Conservation (phyloP, 1,140 invertebrate genomes). For the Heliconius eleuchia region DNA sequence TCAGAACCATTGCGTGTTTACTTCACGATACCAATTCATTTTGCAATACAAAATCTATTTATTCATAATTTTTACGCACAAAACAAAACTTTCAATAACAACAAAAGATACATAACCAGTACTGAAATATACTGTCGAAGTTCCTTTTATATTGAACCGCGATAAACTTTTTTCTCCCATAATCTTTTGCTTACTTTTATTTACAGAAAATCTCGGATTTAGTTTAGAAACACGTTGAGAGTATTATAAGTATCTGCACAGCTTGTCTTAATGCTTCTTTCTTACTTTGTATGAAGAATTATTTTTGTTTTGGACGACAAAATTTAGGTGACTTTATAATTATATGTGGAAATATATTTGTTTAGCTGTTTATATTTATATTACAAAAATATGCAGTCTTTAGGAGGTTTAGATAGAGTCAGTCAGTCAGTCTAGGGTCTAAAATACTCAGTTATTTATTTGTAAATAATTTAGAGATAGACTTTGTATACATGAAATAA, state of each 20-base stretch:
- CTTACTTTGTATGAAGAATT: neutral
- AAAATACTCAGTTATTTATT: too few relatives aligned
- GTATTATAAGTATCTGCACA: slow-evolving; percentile 3
- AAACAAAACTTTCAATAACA: neutral
- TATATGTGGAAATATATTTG: neutral
- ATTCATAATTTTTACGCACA: neutral
- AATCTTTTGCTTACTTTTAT: slow-evolving; percentile 10
- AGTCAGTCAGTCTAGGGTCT: too few relatives aligned
- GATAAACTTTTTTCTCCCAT: neutral
- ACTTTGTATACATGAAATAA: too few relatives aligned
- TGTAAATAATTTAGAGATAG: too few relatives aligned
- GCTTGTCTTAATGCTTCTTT: slow-evolving; percentile 11
- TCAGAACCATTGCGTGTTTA: too few relatives aligned
- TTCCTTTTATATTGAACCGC: slow-evolving; percentile 2
- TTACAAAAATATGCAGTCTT: too few relatives aligned
- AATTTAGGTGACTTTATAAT: neutral
- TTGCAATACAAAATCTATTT: neutral
- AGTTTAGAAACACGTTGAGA: neutral
- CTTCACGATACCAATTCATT: neutral
- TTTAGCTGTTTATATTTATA: neutral
- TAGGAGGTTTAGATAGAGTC: too few relatives aligned
- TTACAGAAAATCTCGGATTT: neutral
- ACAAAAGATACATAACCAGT: neutral
- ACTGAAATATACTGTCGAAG: neutral
- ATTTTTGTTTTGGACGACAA: neutral